A percentile compares a stretch with the other conserved stretches of the same genome.
Conservation (phyloP, 2,888 invertebrate species). For the Alviniconcha strummeri region DNA sequence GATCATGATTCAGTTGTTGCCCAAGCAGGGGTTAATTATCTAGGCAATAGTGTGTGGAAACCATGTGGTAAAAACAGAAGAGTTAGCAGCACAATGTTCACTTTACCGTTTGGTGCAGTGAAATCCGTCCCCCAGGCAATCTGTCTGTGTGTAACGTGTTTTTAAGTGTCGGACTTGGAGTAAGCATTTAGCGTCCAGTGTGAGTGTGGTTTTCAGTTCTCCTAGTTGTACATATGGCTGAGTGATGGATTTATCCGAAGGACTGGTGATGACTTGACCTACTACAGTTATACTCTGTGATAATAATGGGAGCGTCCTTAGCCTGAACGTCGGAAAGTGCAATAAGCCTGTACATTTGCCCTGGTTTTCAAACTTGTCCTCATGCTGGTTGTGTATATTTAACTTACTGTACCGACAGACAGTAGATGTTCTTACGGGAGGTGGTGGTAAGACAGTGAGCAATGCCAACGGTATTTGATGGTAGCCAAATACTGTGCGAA, state of each 20-base stretch:
- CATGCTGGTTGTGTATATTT: slow-evolving; percentile 27
- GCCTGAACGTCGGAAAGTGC: slow-evolving; percentile 18
- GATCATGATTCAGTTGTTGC: too few species aligned
- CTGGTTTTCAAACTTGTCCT: slow-evolving; percentile 18
- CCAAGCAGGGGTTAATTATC: too few species aligned
- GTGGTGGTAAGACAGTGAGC: neutral
- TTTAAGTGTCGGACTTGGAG: too few species aligned
- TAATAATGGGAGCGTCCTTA: neutral
- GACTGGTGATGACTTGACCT: slow-evolving; percentile 9
- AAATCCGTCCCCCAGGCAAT: too few species aligned
- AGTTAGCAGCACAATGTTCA: too few species aligned
- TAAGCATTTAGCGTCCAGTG: neutral
- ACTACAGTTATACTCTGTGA: slow-evolving; percentile 14
- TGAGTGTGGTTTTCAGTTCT: slow-evolving; percentile 15
- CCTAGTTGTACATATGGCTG: slow-evolving; percentile 9
- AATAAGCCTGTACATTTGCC: slow-evolving; percentile 25
- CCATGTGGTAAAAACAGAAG: too few species aligned
- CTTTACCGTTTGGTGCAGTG: too few species aligned
- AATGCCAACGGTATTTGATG: neutral
- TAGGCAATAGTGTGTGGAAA: too few species aligned
- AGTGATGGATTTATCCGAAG: neutral
- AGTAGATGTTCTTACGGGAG: neutral
- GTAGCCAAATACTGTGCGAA: neutral
- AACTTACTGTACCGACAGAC: neutral
- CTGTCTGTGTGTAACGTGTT: too few species aligned